Conservation (phyloP, 2,113 vertebrate species). For the Macrotis lagotis region DNA sequence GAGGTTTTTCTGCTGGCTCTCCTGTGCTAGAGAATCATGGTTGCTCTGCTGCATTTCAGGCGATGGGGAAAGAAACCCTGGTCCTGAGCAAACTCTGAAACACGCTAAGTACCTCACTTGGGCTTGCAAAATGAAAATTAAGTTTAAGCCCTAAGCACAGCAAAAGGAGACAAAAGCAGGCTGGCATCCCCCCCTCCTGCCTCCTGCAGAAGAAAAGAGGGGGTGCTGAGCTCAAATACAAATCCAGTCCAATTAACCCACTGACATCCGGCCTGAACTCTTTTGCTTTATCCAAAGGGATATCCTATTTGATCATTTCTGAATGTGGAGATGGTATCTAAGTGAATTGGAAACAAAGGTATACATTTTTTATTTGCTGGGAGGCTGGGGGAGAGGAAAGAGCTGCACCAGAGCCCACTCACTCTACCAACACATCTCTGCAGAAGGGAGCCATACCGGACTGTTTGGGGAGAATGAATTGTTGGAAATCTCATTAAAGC, state of each 20-base stretch:
- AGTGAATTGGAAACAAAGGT: neutral
- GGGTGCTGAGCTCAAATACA: neutral
- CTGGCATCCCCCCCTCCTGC: constrained; percentile 17
- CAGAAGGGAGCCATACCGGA: neutral
- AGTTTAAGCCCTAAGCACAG: constrained; percentile 64
- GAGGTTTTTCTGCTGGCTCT: neutral
- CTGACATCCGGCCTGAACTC: constrained; percentile 7
- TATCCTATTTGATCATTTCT: constrained; percentile 20
- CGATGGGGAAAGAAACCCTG: neutral
- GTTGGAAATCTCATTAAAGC: neutral
- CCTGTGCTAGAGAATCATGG: neutral
- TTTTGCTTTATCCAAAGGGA: neutral
- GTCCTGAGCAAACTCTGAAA: constrained; percentile 36
- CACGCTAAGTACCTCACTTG: neutral
- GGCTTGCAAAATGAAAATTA: constrained; percentile 6
- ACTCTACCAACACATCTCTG: neutral
- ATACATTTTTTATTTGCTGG: neutral
- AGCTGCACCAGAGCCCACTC: neutral
- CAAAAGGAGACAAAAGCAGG: constrained; percentile 1
- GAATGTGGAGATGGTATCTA: neutral
- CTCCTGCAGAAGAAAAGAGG: constrained; percentile 35
- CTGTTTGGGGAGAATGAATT: neutral
- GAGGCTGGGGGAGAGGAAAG: neutral
- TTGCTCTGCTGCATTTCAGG: constrained; percentile 23
- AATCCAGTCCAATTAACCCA: neutral